phyloP scores from a whole-genome alignment of 2,113 vertebrate species.

The Pheucticus melanocephalus region DNA sequence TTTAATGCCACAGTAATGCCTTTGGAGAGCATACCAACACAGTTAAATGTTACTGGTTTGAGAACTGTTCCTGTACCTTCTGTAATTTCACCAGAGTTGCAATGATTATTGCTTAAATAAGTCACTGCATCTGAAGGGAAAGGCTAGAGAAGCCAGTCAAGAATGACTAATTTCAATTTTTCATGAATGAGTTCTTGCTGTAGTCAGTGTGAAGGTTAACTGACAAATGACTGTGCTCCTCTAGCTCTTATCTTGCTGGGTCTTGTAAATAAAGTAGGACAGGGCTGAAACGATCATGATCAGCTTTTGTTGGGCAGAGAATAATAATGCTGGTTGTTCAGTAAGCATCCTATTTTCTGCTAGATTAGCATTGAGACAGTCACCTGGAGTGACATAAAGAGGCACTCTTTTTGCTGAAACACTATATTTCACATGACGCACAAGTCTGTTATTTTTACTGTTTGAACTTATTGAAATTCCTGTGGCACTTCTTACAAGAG shows the following conservation, averaged over 20 bases:
- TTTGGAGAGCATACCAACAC: neutral
- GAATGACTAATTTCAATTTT: neutral
- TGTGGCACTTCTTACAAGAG: neutral
- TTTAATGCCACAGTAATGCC: neutral
- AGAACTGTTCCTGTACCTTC: neutral
- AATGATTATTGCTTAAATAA: neutral
- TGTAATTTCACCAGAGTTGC: neutral
- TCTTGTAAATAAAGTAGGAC: neutral
- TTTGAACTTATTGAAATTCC: neutral
- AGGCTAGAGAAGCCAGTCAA: neutral
- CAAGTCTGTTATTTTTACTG: neutral
- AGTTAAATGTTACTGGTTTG: neutral
- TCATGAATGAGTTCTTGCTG: neutral
- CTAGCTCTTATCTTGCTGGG: neutral
- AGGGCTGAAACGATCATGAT: neutral
- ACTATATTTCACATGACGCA: neutral
- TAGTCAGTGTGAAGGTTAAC: neutral
- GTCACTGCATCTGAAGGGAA: neutral
- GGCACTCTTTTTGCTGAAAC: neutral
- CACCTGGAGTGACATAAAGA: neutral
- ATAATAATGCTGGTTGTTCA: neutral
- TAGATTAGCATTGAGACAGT: neutral
- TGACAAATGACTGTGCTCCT: neutral
- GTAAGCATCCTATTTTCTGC: neutral
- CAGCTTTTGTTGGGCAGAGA: neutral